phyloP scores from a whole-genome alignment of 2,888 invertebrate species.

The Creontiades dilutus region DNA sequence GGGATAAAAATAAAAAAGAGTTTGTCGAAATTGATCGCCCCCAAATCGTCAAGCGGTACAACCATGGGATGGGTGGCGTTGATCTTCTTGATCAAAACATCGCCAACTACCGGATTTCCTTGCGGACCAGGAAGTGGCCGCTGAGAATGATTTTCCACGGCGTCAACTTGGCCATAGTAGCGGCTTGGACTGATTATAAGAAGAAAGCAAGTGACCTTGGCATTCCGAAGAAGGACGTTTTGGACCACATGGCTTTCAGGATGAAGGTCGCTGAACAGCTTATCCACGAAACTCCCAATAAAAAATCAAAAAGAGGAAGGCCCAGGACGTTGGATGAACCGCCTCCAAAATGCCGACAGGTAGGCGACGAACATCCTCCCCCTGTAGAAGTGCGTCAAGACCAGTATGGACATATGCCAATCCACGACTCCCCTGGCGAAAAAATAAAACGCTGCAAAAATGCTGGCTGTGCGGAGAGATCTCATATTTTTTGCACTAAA shows the following conservation, averaged over 20 bases:
- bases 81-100: conserved; percentile 71
- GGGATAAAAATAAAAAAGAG: conserved; percentile 66
- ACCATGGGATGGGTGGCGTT: conserved; percentile 70
- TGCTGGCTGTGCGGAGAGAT: conserved; percentile 2
- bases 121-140: conserved; percentile 70
- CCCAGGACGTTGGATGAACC: not conserved
- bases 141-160: conserved; percentile 66
- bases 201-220: not conserved
- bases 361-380: not conserved
- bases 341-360: not conserved
- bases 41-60: conserved; percentile 69
- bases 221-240: not conserved
- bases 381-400: not conserved
- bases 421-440: not conserved
- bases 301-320: conserved; percentile 37
- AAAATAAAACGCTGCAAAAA: conserved; percentile 38
- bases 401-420: not conserved
- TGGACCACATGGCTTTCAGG: conserved; percentile 28
- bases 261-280: conserved; percentile 39
- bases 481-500: conserved; percentile 52
- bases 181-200: conserved; percentile 38
- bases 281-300: not conserved
- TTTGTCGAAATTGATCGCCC: conserved; percentile 63
- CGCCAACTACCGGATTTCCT: conserved; percentile 59
- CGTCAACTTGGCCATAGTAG: conserved; percentile 26